These are phyloP conservation scores for Brienomyrus longianalis DNA, from an alignment of 2,113 vertebrate species.

Conservation along the genomic window DNA sequence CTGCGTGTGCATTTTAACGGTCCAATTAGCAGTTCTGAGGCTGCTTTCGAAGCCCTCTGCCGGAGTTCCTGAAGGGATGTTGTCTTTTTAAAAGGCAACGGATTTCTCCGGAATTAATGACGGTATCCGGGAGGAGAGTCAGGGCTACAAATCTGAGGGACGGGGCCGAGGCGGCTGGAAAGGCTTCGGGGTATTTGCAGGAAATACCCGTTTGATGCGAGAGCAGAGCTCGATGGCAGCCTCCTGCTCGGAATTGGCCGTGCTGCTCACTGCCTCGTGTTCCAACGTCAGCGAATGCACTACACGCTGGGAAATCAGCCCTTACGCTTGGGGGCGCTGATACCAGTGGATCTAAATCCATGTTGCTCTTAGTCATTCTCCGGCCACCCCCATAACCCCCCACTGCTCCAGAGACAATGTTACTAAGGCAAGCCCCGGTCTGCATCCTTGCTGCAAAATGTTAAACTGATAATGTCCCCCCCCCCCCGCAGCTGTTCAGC, in stretches of 20 bases:
- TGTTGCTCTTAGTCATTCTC: background rate
- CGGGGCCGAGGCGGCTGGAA: background rate
- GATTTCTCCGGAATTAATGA: slow-evolving; percentile 5
- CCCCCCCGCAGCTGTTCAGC: background rate
- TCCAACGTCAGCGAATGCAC: background rate
- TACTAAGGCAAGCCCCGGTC: background rate
- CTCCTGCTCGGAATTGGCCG: background rate
- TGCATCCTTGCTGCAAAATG: background rate
- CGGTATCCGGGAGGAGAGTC: background rate
- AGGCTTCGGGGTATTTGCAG: background rate
- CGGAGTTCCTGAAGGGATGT: background rate
- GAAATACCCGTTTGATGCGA: background rate
- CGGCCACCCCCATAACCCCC: background rate
- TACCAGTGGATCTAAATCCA: background rate
- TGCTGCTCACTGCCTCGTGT: background rate
- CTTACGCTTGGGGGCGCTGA: background rate
- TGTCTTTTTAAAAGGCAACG: background rate
- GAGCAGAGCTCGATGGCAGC: background rate
- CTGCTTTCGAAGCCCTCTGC: background rate
- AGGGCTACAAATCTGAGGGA: background rate
- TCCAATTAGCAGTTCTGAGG: background rate
- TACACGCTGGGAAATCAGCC: background rate
- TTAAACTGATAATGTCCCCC: background rate
- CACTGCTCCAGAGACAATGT: background rate
- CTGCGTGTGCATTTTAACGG: background rate